Evolutionary conservation across 2,888 invertebrate genomes (phyloP).

Genomic region (Polydrusus tereticollis): DNA sequence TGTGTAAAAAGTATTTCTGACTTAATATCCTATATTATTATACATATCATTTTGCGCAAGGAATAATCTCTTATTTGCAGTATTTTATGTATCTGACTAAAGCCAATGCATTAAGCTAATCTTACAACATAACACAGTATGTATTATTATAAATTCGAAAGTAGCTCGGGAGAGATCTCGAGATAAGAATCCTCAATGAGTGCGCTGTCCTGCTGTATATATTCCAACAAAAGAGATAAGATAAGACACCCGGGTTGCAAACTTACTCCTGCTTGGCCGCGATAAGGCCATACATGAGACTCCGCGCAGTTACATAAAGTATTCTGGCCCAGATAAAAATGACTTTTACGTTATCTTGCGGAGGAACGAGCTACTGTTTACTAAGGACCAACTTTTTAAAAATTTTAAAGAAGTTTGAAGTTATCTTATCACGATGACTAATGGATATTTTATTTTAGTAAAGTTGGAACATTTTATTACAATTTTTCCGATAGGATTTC

Average conservation of each 20-base stretch:
- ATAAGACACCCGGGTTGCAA: conserved; percentile 45
- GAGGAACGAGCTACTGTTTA: conserved; percentile 46
- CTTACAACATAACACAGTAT: not conserved
- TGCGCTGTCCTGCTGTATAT: conserved; percentile 39
- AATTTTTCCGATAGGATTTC: no score
- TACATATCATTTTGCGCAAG: no score
- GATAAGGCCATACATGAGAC: conserved; percentile 49
- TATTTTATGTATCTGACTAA: no score
- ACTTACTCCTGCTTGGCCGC: conserved; percentile 48
- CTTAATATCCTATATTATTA: no score
- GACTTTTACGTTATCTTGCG: conserved; percentile 43
- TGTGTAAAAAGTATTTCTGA: no score
- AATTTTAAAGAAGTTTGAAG: conserved; percentile 40
- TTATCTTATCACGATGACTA: conserved; percentile 47
- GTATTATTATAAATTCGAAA: conserved; percentile 1
- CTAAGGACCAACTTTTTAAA: conserved; percentile 47
- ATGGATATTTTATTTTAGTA: conserved; percentile 46
- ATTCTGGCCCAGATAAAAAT: conserved; percentile 48
- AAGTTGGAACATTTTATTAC: conserved; percentile 35
- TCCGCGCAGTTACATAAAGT: conserved; percentile 50
- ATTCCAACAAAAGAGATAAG: conserved; percentile 45
- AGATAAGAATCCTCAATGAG: conserved; percentile 44
- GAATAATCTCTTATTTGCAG: no score
- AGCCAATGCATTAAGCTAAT: not conserved
- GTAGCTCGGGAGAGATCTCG: conserved; percentile 36